phyloP scores from a whole-genome alignment of 1,140 invertebrate species.

The Aporrectodea caliginosa region DNA sequence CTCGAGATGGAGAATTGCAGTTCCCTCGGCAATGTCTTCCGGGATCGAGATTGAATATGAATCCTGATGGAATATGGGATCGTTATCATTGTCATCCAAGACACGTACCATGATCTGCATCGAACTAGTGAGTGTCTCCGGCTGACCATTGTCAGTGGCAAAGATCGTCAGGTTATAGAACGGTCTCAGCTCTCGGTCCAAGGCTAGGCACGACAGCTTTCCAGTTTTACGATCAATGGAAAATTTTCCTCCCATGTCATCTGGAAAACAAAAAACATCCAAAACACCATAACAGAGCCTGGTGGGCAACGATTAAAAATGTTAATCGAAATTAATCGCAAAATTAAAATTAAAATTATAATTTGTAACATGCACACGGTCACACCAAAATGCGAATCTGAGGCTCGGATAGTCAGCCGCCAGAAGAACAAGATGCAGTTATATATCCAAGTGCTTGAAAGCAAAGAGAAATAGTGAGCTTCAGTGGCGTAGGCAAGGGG shows the following conservation, averaged over 20 bases:
- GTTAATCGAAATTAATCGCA: too few relatives aligned
- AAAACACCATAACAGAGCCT: too few relatives aligned
- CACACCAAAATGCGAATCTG: too few relatives aligned
- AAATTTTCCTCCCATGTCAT: slow-evolving; percentile 58
- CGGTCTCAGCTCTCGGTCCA: slow-evolving; percentile 78
- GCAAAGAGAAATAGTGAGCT: too few relatives aligned
- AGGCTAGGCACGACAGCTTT: slow-evolving; percentile 69
- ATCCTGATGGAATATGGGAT: slow-evolving; percentile 68
- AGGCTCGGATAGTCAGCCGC: too few relatives aligned
- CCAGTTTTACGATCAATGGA: slow-evolving; percentile 73
- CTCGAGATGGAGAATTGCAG: slow-evolving; percentile 65
- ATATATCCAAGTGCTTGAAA: too few relatives aligned
- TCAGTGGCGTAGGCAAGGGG: too few relatives aligned
- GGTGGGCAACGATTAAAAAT: too few relatives aligned
- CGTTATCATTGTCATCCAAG: slow-evolving; percentile 90
- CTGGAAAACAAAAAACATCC: slow-evolving; percentile 24
- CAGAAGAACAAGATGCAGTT: too few relatives aligned
- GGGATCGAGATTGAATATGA: slow-evolving; percentile 58
- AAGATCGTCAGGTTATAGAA: slow-evolving; percentile 76
- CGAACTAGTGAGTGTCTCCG: not conserved
- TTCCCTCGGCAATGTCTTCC: slow-evolving; percentile 42
- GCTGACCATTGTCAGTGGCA: slow-evolving; percentile 60
- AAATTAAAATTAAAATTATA: too few relatives aligned
- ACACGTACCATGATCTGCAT: slow-evolving; percentile 64
- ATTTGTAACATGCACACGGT: too few relatives aligned